Evolutionary conservation across 2,113 vertebrate genomes (phyloP), one percentile per base, ranked within the genome.

Genomic region (Coptodon bakossiorum): DNA sequence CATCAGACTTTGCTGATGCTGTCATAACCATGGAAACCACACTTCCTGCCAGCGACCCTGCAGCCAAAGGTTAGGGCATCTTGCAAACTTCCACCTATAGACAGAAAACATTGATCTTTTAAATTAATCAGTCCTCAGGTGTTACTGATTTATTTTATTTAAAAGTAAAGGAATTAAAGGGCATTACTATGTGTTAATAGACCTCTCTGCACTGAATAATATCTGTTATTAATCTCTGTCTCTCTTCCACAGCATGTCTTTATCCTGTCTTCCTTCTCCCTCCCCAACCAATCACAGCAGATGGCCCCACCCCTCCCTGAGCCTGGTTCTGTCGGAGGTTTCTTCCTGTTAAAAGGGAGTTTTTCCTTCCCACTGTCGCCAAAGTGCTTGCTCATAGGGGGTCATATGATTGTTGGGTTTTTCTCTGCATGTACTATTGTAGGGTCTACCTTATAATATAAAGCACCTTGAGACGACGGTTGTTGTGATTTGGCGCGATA

Each of bases 21-120:
- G 6, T 93, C 90, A 2, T 94, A 95, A 85, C 94, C 94, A 12
- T 95, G 94, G 89, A 94, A 93, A 88, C 94, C 94, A 45, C 94
- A 95, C 57, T 95, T 95, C 5, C 38, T 40, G 14, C 94, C 94
- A 1, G 94, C 94, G 1, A 95, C 85, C 53, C 19, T 85, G 83
- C 94, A 95, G 66, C 92, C 94, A 3, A 94, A 94, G 12, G 85
- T 93, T 82, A 95, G 80, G 6, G 94, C 94, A 0, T 94, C 93
- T 76, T 91, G 84, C 29, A 94, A n/a, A 80, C 73, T 81, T 22
- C 87, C 88, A 16, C 93, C 94, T 95, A 7, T 17, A 71, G 73
- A 45, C 27, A 5, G 8, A 88, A 48, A 19, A 90, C 6, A 57
- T 29, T 38, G 19, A 22, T 38, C 34, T n/a, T 66, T 66, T 38